Conservation (phyloP, 2,888 invertebrate species). For the Scrobipalpa atriplicella region DNA sequence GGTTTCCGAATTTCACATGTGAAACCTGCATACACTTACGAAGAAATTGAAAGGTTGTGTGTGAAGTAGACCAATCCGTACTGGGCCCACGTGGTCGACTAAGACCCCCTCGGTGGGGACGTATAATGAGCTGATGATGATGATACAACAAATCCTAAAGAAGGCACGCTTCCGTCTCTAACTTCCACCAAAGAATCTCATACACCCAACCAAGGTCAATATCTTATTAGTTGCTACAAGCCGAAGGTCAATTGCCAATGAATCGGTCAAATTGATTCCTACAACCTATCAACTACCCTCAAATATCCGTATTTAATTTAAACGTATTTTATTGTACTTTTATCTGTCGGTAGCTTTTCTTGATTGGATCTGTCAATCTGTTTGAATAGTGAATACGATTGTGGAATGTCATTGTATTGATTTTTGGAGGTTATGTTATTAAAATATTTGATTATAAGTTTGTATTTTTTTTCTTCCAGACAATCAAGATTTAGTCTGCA, state of each 20-base stretch:
- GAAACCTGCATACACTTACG: too few relatives aligned
- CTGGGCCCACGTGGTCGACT: too few relatives aligned
- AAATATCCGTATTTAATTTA: conserved; percentile 6
- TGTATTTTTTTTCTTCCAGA: too few relatives aligned
- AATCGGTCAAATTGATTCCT: conserved; percentile 28
- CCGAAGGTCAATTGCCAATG: conserved; percentile 30
- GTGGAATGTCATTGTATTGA: neutral
- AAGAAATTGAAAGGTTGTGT: too few relatives aligned
- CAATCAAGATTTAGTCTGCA: too few relatives aligned
- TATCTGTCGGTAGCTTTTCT: conserved; percentile 25
- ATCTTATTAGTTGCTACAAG: conserved; percentile 28
- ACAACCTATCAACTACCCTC: conserved; percentile 28
- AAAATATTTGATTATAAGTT: neutral
- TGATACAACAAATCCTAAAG: neutral
- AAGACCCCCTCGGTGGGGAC: too few relatives aligned
- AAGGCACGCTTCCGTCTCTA: neutral
- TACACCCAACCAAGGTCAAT: conserved; percentile 25
- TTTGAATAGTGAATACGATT: conserved; percentile 17
- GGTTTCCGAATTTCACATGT: too few relatives aligned
- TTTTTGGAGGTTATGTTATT: neutral
- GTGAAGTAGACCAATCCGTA: too few relatives aligned
- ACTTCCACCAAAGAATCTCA: neutral
- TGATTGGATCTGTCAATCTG: conserved; percentile 33
- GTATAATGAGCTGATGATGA: too few relatives aligned
- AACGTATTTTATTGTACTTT: neutral